Evolutionary conservation across 2,113 vertebrate species (phyloP).

Genomic region (Diadophis punctatus): DNA sequence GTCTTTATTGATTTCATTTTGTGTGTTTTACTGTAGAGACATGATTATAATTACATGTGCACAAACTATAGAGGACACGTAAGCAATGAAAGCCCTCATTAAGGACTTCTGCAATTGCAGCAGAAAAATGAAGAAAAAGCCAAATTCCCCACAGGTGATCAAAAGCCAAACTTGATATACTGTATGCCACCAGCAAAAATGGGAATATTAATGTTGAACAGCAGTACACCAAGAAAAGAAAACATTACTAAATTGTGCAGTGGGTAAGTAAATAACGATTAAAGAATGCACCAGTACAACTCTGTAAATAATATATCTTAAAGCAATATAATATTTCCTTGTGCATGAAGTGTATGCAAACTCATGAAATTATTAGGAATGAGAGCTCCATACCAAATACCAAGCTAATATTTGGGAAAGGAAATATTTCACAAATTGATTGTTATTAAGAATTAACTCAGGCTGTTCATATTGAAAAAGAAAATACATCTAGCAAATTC

Average conservation of each 20-base stretch:
- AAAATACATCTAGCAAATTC: background rate
- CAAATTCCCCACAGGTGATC: background rate
- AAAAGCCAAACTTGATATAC: background rate
- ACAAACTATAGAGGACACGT: background rate
- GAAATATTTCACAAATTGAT: background rate
- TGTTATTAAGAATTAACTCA: background rate
- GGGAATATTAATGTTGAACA: background rate
- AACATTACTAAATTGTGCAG: background rate
- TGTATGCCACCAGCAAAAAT: accelerated
- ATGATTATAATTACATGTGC: background rate
- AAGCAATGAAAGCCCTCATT: background rate
- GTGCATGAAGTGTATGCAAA: background rate
- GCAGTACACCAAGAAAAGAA: background rate
- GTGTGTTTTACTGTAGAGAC: background rate
- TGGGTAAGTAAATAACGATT: background rate
- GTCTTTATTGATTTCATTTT: background rate
- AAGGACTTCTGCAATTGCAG: background rate
- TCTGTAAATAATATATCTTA: background rate
- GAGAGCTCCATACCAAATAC: background rate
- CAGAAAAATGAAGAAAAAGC: background rate
- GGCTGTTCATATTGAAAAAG: background rate
- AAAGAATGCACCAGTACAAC: background rate
- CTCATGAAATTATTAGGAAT: background rate
- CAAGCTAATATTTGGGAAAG: background rate
- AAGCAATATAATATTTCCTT: background rate